Evolutionary conservation across 1,140 invertebrate genomes (phyloP).

Genomic region (Drosophila athabasca): DNA sequence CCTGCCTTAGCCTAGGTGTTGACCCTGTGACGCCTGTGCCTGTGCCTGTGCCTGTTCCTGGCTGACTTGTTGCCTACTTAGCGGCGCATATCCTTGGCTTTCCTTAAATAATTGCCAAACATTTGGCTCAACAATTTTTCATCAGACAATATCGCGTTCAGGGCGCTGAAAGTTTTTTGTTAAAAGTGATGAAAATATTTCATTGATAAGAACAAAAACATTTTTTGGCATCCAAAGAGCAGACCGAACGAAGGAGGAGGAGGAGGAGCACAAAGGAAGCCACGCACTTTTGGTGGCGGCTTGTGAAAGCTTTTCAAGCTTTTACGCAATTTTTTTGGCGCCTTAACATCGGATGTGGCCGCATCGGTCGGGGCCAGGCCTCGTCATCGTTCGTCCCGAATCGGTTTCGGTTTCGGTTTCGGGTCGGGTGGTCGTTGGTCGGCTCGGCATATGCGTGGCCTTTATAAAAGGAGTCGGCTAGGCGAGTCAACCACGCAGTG

Average conservation of each 20-base stretch:
- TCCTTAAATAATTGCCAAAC: slow-evolving; percentile 61
- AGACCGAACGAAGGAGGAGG: background rate
- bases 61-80: slow-evolving; percentile 62
- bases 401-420: slow-evolving; percentile 7
- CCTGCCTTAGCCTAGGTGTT: too few relatives aligned
- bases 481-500: slow-evolving; percentile 72
- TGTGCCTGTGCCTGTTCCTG: slow-evolving; percentile 21
- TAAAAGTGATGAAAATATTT: slow-evolving; percentile 70
- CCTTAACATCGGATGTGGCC: slow-evolving; percentile 18
- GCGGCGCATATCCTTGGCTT: slow-evolving; percentile 47
- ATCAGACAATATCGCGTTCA: slow-evolving; percentile 40
- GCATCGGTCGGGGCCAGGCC: background rate
- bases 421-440: background rate
- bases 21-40: slow-evolving; percentile 40
- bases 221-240: background rate
- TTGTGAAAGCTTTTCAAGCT: slow-evolving; percentile 65
- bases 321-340: slow-evolving; percentile 67
- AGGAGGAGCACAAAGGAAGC: too few relatives aligned
- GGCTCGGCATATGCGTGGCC: slow-evolving; percentile 34
- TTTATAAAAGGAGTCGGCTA: slow-evolving; percentile 73
- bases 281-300: background rate
- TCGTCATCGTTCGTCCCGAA: slow-evolving; percentile 18
- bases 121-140: slow-evolving; percentile 49
- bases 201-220: slow-evolving; percentile 65
- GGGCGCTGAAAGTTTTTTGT: slow-evolving; percentile 18